Base-by-base conservation (phyloP, 2,797 vertebrate species). In the Chromobotia macracanthus region DNA sequence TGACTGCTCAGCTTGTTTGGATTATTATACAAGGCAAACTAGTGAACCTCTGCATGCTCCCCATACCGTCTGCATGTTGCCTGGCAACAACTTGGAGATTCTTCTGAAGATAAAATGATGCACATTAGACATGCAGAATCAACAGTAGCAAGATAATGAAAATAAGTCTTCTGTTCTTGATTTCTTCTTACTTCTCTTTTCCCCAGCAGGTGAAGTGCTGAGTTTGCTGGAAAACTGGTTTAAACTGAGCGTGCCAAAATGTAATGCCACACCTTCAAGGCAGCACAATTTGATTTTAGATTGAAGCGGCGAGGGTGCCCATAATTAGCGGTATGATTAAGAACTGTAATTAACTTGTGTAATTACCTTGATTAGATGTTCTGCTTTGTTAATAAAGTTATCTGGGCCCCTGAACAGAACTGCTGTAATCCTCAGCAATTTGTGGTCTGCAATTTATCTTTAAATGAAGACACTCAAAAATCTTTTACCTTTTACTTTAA, bases 81-180 rank as follows among this genome's bases (percentile, higher is more conserved):
- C 85, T 93, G 90, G 92, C 93, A 94, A 94, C 92, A 76, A 56
- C 16, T 66, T 89, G 89, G 89, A 89, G 89, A 84, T 89, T 89
- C 87, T 80, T 35, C 82, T 82, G 83, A 89, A 91, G 89, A 92
- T 92, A 89, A 89, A 88, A 91, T 63, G 53, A 81, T 67, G 70
- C 71, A 64, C 80, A 84, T 79, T 81, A 83, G 58, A 76, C 78
- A 91, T 90, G 90, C 88, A 89, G 88, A 88, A 88, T 87, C 89
- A 89, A 89, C 86, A 82, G 65, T 83, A 75, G 83, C 76, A 87
- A 90, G 90, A 90, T 89, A 87, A 89, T 77, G 64, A 90, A 74
- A 89, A 89, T 85, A 87, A 82, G 87, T 89, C 86, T 89, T 86
- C 84, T 87, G 85, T 87, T 82, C 82, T 84, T 82, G 87, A 84